These are phyloP conservation scores for Phalera bucephala DNA, from an alignment of 2,888 invertebrate genomes.

Conservation along the genomic window DNA sequence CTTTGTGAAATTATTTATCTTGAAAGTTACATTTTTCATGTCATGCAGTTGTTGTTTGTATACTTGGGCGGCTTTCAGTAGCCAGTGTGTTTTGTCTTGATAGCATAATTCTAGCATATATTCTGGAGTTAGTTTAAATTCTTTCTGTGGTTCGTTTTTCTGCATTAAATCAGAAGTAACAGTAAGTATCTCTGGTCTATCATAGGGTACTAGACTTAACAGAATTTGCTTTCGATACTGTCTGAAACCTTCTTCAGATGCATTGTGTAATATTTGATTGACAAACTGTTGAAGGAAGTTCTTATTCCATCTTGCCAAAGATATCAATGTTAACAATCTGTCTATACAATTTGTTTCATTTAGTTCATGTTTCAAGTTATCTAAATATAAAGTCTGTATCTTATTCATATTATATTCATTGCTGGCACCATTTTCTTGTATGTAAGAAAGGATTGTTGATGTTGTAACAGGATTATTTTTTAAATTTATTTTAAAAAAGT, in stretches of 20 bases:
- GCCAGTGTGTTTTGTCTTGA: constrained; percentile 74
- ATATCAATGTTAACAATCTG: constrained; percentile 61
- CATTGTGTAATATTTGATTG: constrained; percentile 53
- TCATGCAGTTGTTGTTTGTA: constrained; percentile 71
- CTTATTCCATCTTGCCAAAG: constrained; percentile 61
- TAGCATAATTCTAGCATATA: constrained; percentile 79
- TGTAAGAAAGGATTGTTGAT: constrained; percentile 50
- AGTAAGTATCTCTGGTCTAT: constrained; percentile 58
- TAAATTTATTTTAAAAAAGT: constrained; percentile 72
- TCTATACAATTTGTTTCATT: constrained; percentile 52
- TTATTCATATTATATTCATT: constrained; percentile 44
- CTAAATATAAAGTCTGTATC: constrained; percentile 61
- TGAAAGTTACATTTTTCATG: constrained; percentile 73
- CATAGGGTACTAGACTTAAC: constrained; percentile 65
- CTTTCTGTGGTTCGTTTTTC: constrained; percentile 66
- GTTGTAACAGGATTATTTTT: constrained; percentile 70
- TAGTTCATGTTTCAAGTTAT: constrained; percentile 60
- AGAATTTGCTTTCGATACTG: constrained; percentile 74
- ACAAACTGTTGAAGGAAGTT: constrained; percentile 51
- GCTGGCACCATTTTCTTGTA: constrained; percentile 45
- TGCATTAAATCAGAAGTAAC: constrained; percentile 60
- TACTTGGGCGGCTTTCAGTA: constrained; percentile 72
- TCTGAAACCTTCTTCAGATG: constrained; percentile 60
- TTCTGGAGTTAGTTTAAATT: constrained; percentile 73
- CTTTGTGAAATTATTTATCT: constrained; percentile 76